phyloP scores from a whole-genome alignment of 2,888 invertebrate genomes.

The Ptychoptera contaminata region DNA sequence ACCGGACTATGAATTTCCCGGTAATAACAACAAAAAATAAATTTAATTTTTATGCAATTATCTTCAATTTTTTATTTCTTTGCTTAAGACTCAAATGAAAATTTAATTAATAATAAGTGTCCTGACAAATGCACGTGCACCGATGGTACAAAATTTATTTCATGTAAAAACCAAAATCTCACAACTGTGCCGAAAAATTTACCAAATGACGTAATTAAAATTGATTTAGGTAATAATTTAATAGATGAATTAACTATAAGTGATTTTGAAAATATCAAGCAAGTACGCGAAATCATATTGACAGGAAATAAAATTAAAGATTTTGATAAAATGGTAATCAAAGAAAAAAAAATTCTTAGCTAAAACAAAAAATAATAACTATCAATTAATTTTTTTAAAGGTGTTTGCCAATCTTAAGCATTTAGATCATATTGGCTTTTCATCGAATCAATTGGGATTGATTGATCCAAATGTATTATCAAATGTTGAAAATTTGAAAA shows the following conservation, averaged over 20 bases:
- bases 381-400: conserved; percentile 15
- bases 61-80: background rate
- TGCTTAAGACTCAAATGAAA: background rate
- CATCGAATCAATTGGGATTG: conserved; percentile 23
- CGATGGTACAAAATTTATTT: conserved; percentile 23
- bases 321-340: conserved; percentile 21
- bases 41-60: background rate
- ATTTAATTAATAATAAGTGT: conserved; percentile 15
- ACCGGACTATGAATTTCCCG: conserved; percentile 6
- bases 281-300: conserved; percentile 23
- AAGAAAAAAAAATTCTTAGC: background rate
- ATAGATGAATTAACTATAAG: conserved; percentile 20
- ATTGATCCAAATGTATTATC: conserved; percentile 25
- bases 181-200: conserved; percentile 33
- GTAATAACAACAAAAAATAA: background rate
- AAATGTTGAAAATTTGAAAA: conserved; percentile 20
- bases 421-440: conserved; percentile 24
- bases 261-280: conserved; percentile 21
- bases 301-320: conserved; percentile 20
- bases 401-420: conserved; percentile 20
- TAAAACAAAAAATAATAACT: background rate
- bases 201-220: conserved; percentile 20
- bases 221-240: conserved; percentile 27
- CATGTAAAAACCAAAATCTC: conserved; percentile 35
- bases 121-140: conserved; percentile 24